Evolutionary conservation across 2,888 invertebrate species (phyloP).

Genomic region (Ferrisia virgata): DNA sequence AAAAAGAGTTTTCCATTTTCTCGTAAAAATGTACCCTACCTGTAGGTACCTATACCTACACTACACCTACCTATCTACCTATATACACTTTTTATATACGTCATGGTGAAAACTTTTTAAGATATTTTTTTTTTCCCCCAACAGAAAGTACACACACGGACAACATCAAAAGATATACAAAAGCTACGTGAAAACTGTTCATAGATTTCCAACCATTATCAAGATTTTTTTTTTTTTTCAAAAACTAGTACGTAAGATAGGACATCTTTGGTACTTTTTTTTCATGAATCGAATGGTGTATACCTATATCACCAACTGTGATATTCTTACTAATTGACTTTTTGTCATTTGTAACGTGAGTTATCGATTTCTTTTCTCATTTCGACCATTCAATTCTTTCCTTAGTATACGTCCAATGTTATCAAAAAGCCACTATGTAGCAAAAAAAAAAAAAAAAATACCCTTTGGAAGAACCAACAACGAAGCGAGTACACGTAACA

Average conservation of each 20-base stretch:
- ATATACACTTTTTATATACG: too few species aligned
- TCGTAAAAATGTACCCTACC: neutral
- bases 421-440: too few species aligned
- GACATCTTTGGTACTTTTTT: neutral
- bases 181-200: neutral
- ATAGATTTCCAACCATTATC: neutral
- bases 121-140: neutral
- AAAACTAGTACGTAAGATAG: too few species aligned
- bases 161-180: neutral
- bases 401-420: neutral
- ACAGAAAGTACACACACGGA: too few species aligned
- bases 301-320: neutral
- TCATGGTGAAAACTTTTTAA: neutral
- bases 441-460: too few species aligned
- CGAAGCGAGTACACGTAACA: too few species aligned
- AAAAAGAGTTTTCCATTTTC: neutral
- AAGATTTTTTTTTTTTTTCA: neutral
- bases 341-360: neutral
- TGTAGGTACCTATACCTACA: neutral
- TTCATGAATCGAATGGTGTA: neutral
- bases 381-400: neutral
- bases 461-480: too few species aligned
- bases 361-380: neutral
- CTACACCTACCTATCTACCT: neutral
- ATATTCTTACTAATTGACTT: neutral